Evolutionary conservation across 23 tunicate species (phyloP).

Genomic region (Diplosoma virens): DNA sequence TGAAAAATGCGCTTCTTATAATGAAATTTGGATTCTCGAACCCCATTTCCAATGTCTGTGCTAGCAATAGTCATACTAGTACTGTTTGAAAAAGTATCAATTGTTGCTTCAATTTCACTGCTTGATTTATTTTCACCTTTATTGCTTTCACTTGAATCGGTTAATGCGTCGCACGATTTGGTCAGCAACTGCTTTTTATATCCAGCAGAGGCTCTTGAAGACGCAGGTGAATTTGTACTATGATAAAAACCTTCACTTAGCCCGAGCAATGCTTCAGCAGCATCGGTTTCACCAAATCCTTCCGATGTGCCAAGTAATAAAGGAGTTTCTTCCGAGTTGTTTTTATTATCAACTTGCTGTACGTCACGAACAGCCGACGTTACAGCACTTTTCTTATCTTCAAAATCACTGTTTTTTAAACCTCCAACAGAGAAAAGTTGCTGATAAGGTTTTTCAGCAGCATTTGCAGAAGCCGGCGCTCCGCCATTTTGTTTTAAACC

Average conservation of each 20-base stretch:
- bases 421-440: no score
- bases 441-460: no score
- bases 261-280: constrained; percentile 32
- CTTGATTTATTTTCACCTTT: background rate
- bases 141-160: no score
- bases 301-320: background rate
- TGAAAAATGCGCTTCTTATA: constrained; percentile 27
- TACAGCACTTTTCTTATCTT: no score
- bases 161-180: no score
- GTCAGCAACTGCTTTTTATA: background rate
- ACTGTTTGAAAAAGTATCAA: background rate
- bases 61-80: background rate
- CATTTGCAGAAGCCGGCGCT: no score
- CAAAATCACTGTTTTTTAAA: no score
- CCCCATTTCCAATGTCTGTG: background rate
- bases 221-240: background rate
- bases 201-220: background rate
- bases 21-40: background rate
- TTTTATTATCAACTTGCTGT: no score
- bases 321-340: no score
- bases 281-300: constrained; percentile 20
- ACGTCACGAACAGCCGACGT: no score
- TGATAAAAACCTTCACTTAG: constrained; percentile 26
- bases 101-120: background rate
- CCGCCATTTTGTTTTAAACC: no score